Evolutionary conservation across 2,888 invertebrate genomes (phyloP), one percentile per base, ranked within the genome.

Genomic region (Geotrupes spiniger): DNA sequence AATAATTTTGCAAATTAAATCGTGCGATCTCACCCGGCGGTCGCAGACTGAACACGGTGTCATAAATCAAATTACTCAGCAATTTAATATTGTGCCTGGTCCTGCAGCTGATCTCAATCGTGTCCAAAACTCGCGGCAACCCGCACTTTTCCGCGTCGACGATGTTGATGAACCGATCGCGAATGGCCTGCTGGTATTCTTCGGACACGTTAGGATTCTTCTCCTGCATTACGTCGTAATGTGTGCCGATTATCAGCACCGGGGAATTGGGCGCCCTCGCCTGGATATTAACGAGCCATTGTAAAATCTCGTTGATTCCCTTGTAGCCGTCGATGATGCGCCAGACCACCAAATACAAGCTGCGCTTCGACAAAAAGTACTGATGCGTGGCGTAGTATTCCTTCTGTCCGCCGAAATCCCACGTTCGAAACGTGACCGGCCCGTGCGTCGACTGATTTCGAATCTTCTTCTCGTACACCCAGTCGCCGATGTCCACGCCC

Each of bases 381-480:
- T 98, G 97, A 78, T 98, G 98, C 0, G 98, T 98, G 0, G 97
- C 93, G 71, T 98, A 98, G 71, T 98, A 97, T 66, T 99, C 98
- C 67, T 88, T 86, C 75, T 97, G 98, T 0, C 98, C 98, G 2
- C 97, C 97, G 74, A 99, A 99, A 74, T 99, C 99, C 98, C 98
- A 99, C 0, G 98, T 98, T 43, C 96, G 77, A 74, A 94, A 94
- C 16, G 91, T 86, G 42, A 96, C 88, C 0, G 94, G 87, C 0
- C 90, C 91, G 63, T 85, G 83, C 1, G 83, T 80, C 0, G 83
- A 83, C 27, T 82, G 83, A 1, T 90, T 85, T 15, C 89, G 78
- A 4, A 85, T 77, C 66, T 89, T 85, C 66, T 90, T 90, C 70
- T 95, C 95, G 70, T 91, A 93, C 14, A 89, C 79, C 91, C 97